Evolutionary conservation across 2,888 invertebrate genomes (phyloP).

Genomic region (Diarsia brunnea): DNA sequence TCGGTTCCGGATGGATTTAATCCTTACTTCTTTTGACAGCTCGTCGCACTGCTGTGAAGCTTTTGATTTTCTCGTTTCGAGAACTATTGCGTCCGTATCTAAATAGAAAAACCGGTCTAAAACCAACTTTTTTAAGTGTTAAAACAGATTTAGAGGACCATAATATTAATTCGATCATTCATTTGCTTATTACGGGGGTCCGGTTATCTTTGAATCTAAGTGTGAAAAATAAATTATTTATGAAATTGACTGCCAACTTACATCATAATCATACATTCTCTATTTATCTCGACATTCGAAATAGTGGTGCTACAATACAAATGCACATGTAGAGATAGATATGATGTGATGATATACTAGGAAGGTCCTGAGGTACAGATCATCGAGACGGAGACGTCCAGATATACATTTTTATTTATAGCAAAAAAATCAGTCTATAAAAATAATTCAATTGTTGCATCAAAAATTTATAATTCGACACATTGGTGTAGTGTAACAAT

Average conservation of each 20-base stretch:
- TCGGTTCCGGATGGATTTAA: slow-evolving; percentile 17
- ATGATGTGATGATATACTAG: no score
- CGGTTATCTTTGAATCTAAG: neutral
- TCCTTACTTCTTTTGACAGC: slow-evolving; percentile 7
- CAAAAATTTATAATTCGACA: neutral
- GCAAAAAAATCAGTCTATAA: no score
- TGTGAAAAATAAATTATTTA: no score
- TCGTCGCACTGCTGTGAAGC: neutral
- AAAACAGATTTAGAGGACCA: neutral
- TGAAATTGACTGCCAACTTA: neutral
- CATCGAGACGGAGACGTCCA: no score
- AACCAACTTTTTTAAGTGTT: neutral
- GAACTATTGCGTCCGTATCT: neutral
- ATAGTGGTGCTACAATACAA: no score
- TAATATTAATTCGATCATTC: neutral
- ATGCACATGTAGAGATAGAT: no score
- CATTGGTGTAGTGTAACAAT: no score
- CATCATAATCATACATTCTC: no score
- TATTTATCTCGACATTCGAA: no score
- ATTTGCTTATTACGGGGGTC: neutral
- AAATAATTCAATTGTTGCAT: no score
- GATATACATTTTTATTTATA: no score
- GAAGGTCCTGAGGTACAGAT: no score
- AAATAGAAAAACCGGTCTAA: neutral
- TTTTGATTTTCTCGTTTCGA: neutral